Percentiles rank a stretch among this genome's conserved stretches.
phyloP scores from a whole-genome alignment of 1,140 invertebrate species.

The Aphelinus atriplicis region DNA sequence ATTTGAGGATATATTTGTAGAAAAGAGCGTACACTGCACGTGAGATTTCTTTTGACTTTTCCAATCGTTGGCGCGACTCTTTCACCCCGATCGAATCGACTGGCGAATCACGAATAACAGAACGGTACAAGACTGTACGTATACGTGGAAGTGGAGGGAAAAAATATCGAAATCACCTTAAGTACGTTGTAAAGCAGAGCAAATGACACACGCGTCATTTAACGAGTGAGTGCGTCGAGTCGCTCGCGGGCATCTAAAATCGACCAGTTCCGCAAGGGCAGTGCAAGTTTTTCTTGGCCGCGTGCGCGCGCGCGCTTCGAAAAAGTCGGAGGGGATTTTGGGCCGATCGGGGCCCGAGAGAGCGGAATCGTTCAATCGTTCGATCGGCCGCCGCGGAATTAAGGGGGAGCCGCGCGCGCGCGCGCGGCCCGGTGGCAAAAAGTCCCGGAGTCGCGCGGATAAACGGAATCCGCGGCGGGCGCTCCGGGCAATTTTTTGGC shows the following conservation, averaged over 20 bases:
- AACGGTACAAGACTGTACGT: too few relatives aligned
- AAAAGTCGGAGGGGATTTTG: background rate
- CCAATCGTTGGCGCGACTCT: too few relatives aligned
- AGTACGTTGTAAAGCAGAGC: background rate
- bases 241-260: background rate
- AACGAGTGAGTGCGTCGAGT: too few relatives aligned
- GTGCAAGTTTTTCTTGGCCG: background rate
- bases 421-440: background rate
- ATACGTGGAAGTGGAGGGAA: too few relatives aligned
- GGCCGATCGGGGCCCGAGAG: background rate
- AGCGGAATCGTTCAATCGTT: conserved; percentile 24
- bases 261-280: background rate
- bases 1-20: too few relatives aligned
- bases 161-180: too few relatives aligned
- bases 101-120: too few relatives aligned
- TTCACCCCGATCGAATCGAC: too few relatives aligned
- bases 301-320: background rate
- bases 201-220: background rate
- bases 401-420: background rate
- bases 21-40: too few relatives aligned
- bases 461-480: conserved; percentile 16
- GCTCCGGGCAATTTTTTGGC: conserved; percentile 31
- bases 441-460: conserved; percentile 3
- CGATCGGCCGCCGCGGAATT: background rate
- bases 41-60: too few relatives aligned